These are phyloP conservation scores for Geococcyx californianus DNA, from an alignment of 2,113 vertebrate species.

Conservation along the genomic window DNA sequence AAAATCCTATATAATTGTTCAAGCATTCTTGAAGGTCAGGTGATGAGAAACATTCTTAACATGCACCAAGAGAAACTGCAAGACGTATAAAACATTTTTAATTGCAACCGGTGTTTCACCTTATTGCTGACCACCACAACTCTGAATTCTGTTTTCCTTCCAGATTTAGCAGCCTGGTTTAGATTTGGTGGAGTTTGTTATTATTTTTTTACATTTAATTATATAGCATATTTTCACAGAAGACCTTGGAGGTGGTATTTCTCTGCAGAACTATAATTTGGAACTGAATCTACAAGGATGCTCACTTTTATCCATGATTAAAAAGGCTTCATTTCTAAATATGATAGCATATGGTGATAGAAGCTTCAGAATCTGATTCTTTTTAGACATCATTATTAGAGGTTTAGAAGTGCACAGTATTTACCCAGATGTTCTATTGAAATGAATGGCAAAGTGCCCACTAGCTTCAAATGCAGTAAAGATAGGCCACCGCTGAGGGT, in stretches of 20 bases:
- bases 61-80: not conserved
- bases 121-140: not conserved
- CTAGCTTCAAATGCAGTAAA: not conserved
- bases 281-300: not conserved
- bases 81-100: not conserved
- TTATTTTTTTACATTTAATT: not conserved
- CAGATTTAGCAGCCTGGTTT: not conserved
- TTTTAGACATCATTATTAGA: not conserved
- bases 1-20: not conserved
- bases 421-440: constrained; percentile 15
- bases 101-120: not conserved
- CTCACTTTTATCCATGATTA: not conserved
- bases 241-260: not conserved
- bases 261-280: not conserved
- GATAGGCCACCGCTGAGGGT: not conserved
- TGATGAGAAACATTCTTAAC: not conserved
- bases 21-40: not conserved
- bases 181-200: not conserved
- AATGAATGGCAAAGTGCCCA: not conserved
- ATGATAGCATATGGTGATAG: not conserved
- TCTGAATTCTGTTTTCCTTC: not conserved
- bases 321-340: not conserved
- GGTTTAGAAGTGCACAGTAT: not conserved
- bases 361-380: not conserved
- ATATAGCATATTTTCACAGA: not conserved